Base-by-base conservation (phyloP, 2,888 invertebrate species). In the Polylopha cassiicola region DNA sequence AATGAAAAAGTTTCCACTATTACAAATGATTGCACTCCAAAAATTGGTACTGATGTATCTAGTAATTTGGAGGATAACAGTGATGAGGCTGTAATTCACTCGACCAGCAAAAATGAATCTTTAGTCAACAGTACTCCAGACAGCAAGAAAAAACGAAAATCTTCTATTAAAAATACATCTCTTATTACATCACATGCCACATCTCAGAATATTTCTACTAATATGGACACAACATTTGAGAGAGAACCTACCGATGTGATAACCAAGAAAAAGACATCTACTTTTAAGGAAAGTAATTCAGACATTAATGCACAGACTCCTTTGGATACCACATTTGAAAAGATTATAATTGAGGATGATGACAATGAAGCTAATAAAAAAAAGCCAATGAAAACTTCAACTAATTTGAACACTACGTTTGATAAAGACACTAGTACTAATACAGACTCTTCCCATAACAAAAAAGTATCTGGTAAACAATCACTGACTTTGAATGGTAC, bases 361-460 rank as follows among this genome's bases (percentile, higher is more conserved):
- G n/a, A n/a, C n/a, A n/a, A n/a, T n/a, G 29, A 22, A 36, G 18
- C 31, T 5, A 43, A 18, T 23, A 10, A 5, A 17, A 28, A 26
- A 29, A 37, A n/a, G n/a, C n/a, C n/a, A n/a, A n/a, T n/a, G n/a
- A n/a, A n/a, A n/a, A n/a, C n/a, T n/a, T n/a, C n/a, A n/a, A n/a
- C n/a, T n/a, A n/a, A n/a, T n/a, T n/a, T 44, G 2, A 55, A 64
- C 34, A 47, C 51, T 13, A 65, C 64, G 8, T 63, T 56, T 57
- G 64, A 68, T 15, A 60, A 55, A 48, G 46, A 51, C 21, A 26
- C 28, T 9, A 8, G 9, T 9, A 9, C 7, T 3, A 9, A 30
- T 7, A 27, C 5, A 11, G 10, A 26, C n/a, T n/a, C n/a, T n/a
- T n/a, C n/a, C n/a, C n/a, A n/a, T n/a, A n/a, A n/a, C 16, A 16